Percentiles rank a stretch among this genome's conserved stretches.
Conservation (phyloP, 2,113 vertebrate species). For the Sprattus sprattus region DNA sequence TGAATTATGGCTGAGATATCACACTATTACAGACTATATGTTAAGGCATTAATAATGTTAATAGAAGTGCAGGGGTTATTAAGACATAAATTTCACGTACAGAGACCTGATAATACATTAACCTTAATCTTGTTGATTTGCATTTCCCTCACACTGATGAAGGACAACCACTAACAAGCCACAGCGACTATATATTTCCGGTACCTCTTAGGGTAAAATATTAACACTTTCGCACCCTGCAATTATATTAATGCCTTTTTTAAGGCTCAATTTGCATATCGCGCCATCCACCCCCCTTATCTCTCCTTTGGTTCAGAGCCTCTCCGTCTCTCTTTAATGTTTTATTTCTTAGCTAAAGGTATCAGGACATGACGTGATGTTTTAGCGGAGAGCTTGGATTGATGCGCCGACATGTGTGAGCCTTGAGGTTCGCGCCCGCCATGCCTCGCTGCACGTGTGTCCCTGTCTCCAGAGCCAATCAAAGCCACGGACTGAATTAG, state of each 20-base stretch:
- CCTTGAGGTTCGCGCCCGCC: not conserved
- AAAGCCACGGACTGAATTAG: not conserved
- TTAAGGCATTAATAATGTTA: slow-evolving; percentile 53
- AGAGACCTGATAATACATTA: slow-evolving; percentile 54
- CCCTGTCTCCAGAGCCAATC: not conserved
- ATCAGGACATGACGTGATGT: not conserved
- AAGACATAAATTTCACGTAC: slow-evolving; percentile 50
- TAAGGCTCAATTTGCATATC: slow-evolving; percentile 80
- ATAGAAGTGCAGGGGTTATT: slow-evolving; percentile 48
- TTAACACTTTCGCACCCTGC: slow-evolving; percentile 65
- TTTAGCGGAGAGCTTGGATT: not conserved
- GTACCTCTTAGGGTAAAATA: slow-evolving; percentile 66
- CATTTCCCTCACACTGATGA: slow-evolving; percentile 49
- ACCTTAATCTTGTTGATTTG: slow-evolving; percentile 55
- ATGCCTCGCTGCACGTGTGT: not conserved
- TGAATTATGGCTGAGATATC: slow-evolving; percentile 45
- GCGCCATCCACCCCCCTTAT: slow-evolving; percentile 53
- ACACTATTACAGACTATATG: slow-evolving; percentile 43
- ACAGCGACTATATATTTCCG: slow-evolving; percentile 60
- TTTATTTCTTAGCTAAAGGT: not conserved
- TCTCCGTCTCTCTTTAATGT: not conserved
- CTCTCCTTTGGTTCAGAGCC: not conserved
- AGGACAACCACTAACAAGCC: slow-evolving; percentile 57
- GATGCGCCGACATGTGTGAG: not conserved
- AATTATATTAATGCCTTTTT: slow-evolving; percentile 83